Conservation (phyloP, 2,888 invertebrate genomes). For the Nephrotoma appendiculata region DNA sequence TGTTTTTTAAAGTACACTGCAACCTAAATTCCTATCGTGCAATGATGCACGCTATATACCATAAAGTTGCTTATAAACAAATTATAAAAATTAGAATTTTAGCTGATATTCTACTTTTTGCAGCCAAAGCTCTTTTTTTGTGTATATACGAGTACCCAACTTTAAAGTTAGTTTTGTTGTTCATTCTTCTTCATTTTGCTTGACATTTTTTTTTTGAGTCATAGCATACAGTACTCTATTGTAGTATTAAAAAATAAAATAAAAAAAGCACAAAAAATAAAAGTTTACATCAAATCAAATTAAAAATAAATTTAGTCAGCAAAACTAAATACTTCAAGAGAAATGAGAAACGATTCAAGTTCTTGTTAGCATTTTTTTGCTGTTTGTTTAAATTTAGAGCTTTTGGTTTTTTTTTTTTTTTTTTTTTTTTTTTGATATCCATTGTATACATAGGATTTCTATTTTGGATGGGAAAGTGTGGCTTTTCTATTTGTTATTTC, state of each 20-base stretch:
- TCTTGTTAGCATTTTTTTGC: background rate
- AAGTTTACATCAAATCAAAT: background rate
- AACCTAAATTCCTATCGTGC: background rate
- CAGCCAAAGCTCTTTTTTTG: background rate
- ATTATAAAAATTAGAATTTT: background rate
- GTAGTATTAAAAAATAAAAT: background rate
- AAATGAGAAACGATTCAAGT: background rate
- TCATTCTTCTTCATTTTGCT: background rate
- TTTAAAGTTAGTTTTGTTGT: background rate
- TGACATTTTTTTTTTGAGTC: background rate
- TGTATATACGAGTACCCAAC: background rate
- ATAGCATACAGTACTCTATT: background rate
- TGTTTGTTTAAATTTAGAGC: background rate
- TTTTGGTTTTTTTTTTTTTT: background rate
- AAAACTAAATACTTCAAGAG: background rate
- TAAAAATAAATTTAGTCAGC: background rate
- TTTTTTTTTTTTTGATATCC: background rate
- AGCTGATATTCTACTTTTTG: background rate
- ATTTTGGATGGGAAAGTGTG: too few relatives aligned
- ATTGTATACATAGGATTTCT: background rate
- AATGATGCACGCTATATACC: background rate
- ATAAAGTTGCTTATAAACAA: background rate
- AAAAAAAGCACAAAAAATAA: background rate
- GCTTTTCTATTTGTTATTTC: too few relatives aligned
- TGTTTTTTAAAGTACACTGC: background rate